Evolutionary conservation across 2,888 invertebrate genomes (phyloP).

Genomic region (Vesta saturnalis): DNA sequence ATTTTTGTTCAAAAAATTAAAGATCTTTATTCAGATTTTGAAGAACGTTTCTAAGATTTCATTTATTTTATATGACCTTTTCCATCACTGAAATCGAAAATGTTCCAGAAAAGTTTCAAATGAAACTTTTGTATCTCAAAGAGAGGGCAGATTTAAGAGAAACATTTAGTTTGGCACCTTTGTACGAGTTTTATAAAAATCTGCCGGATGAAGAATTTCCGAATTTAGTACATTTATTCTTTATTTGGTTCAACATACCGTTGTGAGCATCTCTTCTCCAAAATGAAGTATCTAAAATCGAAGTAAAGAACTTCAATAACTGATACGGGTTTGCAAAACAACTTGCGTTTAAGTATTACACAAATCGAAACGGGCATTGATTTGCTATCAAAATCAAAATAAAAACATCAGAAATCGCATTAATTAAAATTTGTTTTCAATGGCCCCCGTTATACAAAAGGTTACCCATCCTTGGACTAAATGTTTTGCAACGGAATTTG

Average conservation of each 20-base stretch:
- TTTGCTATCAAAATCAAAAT: not conserved
- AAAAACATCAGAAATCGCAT: not conserved
- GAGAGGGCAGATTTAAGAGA: no score
- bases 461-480: not conserved
- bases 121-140: no score
- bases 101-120: no score
- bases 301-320: not conserved
- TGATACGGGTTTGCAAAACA: not conserved
- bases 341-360: not conserved
- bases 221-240: not conserved
- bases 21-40: no score
- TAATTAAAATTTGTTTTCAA: slow-evolving; percentile 3
- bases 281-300: no score
- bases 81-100: no score
- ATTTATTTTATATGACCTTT: no score
- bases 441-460: not conserved
- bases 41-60: no score
- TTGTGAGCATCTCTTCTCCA: not conserved
- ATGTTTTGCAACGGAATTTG: no score
- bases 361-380: not conserved
- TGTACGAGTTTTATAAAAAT: no score
- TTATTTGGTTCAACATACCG: not conserved
- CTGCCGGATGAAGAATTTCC: no score
- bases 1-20: no score
- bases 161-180: not conserved